These are phyloP conservation scores for Halichoeres trimaculatus DNA, from an alignment of 2,113 vertebrate genomes.

Conservation along the genomic window DNA sequence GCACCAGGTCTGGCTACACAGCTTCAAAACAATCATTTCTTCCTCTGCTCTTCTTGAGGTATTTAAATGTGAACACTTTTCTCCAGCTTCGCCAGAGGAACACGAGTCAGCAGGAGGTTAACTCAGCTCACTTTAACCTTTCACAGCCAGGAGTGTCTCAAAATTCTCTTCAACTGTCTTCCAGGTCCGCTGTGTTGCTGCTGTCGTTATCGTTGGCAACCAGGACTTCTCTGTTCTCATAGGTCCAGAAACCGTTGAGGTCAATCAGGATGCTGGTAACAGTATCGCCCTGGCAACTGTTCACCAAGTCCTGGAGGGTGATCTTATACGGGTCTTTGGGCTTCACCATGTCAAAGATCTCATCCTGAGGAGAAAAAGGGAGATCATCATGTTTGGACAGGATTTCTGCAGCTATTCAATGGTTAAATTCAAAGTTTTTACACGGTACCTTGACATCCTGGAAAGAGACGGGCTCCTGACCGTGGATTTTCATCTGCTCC, in stretches of 20 bases:
- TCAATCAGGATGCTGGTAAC: conserved; percentile 98
- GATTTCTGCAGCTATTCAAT: no score
- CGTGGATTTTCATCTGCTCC: conserved; percentile 97
- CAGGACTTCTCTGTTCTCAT: conserved; percentile 97
- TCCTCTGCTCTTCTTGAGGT: not conserved
- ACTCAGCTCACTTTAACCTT: not conserved
- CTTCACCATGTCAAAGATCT: conserved; percentile 99
- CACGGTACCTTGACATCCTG: conserved; percentile 94
- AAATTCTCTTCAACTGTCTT: conserved; percentile 87
- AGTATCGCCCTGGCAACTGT: conserved; percentile 96
- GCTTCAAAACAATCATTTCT: not conserved
- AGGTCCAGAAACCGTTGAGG: conserved; percentile 98
- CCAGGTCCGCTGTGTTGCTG: conserved; percentile 84
- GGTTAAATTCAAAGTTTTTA: not conserved
- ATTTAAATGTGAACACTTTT: not conserved
- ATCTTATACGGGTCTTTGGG: conserved; percentile 96
- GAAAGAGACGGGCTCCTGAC: conserved; percentile 96
- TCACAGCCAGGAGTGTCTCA: not conserved
- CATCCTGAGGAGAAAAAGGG: conserved; percentile 87
- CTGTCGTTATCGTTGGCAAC: conserved; percentile 90
- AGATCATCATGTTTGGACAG: not conserved
- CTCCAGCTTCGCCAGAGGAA: not conserved
- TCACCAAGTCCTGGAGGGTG: conserved; percentile 97
- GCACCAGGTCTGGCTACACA: not conserved
- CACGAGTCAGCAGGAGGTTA: not conserved